These are phyloP conservation scores for Atherinomorus stipes DNA, from an alignment of 2,113 vertebrate species.

Conservation along the genomic window DNA sequence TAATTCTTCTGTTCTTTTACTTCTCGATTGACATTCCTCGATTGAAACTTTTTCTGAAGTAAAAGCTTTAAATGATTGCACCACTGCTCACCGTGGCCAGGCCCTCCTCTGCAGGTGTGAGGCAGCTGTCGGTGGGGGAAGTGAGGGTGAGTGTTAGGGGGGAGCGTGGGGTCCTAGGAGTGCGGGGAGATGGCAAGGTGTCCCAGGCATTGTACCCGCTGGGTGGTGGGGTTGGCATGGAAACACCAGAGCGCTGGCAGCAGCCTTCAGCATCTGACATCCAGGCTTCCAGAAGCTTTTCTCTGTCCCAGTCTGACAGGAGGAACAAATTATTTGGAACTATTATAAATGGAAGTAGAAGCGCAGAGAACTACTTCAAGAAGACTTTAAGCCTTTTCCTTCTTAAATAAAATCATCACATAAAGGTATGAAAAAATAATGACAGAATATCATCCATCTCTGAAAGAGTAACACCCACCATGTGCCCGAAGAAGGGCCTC, in stretches of 20 bases:
- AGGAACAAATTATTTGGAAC: constrained; percentile 5
- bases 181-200: constrained; percentile 78
- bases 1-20: neutral
- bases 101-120: constrained; percentile 77
- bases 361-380: neutral
- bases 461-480: constrained; percentile 76
- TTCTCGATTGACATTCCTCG: neutral
- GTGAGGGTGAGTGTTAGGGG: constrained; percentile 79
- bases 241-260: constrained; percentile 79
- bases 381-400: no score
- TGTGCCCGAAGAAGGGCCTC: constrained; percentile 97
- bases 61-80: neutral
- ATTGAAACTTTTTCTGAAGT: no score
- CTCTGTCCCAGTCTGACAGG: constrained; percentile 75
- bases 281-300: constrained; percentile 80
- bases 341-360: neutral
- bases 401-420: neutral
- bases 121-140: constrained; percentile 79
- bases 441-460: neutral
- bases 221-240: constrained; percentile 78
- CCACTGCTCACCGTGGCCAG: constrained; percentile 64
- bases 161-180: constrained; percentile 76
- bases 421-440: constrained; percentile 3
- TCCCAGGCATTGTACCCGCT: constrained; percentile 80
- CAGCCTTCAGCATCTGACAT: constrained; percentile 77